Percentiles rank a stretch among this genome's conserved stretches.
phyloP scores from a whole-genome alignment of 2,797 vertebrate species.

The Sebastes cheni region DNA sequence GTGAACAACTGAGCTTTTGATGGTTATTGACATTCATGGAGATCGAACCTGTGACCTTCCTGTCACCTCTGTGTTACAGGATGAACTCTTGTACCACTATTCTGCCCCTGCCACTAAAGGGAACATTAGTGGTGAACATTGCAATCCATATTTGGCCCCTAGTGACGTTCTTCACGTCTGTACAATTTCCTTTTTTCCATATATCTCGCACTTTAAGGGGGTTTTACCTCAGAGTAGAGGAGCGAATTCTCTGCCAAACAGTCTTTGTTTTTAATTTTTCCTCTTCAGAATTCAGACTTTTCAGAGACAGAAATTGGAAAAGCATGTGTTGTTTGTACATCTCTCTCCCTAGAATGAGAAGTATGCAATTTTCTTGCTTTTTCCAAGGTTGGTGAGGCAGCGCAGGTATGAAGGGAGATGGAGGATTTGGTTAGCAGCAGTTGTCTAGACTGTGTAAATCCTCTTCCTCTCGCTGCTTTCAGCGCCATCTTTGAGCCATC shows the following conservation, averaged over 20 bases:
- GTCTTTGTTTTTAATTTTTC: not conserved
- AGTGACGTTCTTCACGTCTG: not conserved
- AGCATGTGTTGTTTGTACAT: not conserved
- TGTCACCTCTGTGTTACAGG: conserved; percentile 32
- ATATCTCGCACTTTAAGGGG: not conserved
- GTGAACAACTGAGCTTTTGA: conserved; percentile 22
- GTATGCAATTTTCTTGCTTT: not conserved
- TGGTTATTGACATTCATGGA: conserved; percentile 48
- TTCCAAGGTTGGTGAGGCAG: not conserved
- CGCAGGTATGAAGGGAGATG: not conserved
- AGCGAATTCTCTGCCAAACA: not conserved
- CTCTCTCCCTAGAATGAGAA: not conserved
- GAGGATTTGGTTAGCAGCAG: conserved; percentile 14
- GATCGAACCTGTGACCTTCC: conserved; percentile 61
- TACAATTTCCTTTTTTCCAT: not conserved
- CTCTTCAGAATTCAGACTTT: not conserved
- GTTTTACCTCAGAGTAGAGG: not conserved
- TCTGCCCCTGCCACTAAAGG: conserved; percentile 17
- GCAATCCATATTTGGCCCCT: conserved; percentile 9
- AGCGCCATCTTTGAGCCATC: not conserved
- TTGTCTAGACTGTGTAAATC: conserved; percentile 17
- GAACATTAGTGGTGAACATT: conserved; percentile 26
- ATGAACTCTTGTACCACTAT: conserved; percentile 36
- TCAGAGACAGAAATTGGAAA: not conserved
- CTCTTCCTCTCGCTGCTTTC: not conserved